These are phyloP conservation scores for Melanotaenia maccullochi DNA, from an alignment of 2,797 vertebrate genomes.

Conservation along the genomic window DNA sequence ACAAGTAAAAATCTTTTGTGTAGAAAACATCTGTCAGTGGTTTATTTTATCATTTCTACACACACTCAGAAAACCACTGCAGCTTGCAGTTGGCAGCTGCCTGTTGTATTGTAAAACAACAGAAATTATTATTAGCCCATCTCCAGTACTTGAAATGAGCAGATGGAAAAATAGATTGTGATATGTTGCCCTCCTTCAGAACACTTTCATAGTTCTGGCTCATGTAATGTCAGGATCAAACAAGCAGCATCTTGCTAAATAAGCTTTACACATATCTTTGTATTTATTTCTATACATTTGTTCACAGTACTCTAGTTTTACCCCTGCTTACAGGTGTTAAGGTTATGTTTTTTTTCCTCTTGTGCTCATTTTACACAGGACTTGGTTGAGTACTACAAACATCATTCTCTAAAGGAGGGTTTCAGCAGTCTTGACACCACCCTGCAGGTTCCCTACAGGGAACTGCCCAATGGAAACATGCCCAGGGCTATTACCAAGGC, in stretches of 20 bases:
- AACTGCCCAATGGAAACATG: slow-evolving; percentile 81
- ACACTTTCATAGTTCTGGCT: background rate
- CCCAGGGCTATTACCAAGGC: slow-evolving; percentile 80
- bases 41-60: slow-evolving; percentile 23
- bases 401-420: slow-evolving; percentile 93
- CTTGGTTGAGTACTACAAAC: slow-evolving; percentile 91
- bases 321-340: background rate
- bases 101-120: slow-evolving; percentile 1
- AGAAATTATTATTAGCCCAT: slow-evolving; percentile 4
- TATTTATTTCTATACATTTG: slow-evolving; percentile 15
- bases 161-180: background rate
- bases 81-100: background rate
- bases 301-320: slow-evolving; percentile 3
- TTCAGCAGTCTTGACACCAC: slow-evolving; percentile 94
- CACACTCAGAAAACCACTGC: slow-evolving; percentile 7
- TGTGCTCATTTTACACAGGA: slow-evolving; percentile 81
- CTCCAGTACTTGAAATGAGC: background rate
- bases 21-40: background rate
- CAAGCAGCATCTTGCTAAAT: background rate
- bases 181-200: background rate
- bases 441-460: slow-evolving; percentile 90
- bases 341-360: slow-evolving; percentile 2
- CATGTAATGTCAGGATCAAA: slow-evolving; percentile 13
- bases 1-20: background rate
- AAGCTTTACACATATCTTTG: background rate